These are phyloP conservation scores for Pyxicephalus adspersus DNA, from an alignment of 2,113 vertebrate genomes.

Conservation along the genomic window DNA sequence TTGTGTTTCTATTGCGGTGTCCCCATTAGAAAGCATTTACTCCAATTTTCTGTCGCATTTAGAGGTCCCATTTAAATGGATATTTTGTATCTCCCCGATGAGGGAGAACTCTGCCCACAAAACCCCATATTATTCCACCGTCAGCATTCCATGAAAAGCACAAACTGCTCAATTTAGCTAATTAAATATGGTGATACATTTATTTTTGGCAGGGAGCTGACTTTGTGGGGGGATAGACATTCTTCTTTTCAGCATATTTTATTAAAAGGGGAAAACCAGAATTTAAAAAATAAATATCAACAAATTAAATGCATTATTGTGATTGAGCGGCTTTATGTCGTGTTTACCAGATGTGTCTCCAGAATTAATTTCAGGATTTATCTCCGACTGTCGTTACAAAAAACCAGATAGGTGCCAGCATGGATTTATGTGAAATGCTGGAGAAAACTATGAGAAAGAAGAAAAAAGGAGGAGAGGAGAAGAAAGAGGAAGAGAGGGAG, in stretches of 20 bases:
- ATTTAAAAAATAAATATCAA: not conserved
- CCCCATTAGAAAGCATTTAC: too few species aligned
- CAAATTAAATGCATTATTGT: slow-evolving; percentile 32
- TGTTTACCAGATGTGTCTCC: slow-evolving; percentile 25
- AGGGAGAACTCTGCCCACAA: not conserved
- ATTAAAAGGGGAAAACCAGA: not conserved
- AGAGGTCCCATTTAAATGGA: too few species aligned
- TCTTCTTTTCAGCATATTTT: not conserved
- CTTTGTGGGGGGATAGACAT: not conserved
- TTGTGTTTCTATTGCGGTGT: too few species aligned
- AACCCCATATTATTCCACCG: not conserved
- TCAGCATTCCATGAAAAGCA: not conserved
- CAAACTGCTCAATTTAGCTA: not conserved
- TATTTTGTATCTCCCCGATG: too few species aligned
- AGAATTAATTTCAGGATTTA: slow-evolving; percentile 43
- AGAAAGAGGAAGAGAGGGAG: slow-evolving; percentile 45
- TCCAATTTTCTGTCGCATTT: too few species aligned
- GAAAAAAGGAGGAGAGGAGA: slow-evolving; percentile 46
- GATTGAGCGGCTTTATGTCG: slow-evolving; percentile 34
- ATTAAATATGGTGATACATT: not conserved
- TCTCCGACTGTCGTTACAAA: slow-evolving; percentile 8
- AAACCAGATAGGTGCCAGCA: not conserved
- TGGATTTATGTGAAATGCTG: not conserved
- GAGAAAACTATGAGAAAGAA: too few species aligned
- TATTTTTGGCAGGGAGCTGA: not conserved